Base-by-base conservation (phyloP, 2,888 invertebrate species). In the Ochropleura plecta region DNA sequence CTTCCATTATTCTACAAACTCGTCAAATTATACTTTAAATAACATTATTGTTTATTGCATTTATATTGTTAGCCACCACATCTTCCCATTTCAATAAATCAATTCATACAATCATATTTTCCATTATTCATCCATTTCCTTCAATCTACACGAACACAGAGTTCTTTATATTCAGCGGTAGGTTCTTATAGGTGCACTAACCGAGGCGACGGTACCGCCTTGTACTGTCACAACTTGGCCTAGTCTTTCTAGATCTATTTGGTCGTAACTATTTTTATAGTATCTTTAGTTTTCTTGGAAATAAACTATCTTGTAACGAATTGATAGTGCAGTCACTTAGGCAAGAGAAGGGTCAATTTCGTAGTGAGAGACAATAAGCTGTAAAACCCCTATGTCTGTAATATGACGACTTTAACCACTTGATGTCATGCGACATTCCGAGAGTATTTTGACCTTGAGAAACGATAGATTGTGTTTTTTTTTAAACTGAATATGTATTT, bases 181-280 rank as follows among this genome's bases (percentile, higher is more conserved):
- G 63, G 53, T 67, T 63, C 68, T 49, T 63, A 63, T 62, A 66
- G 73, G 48, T 73, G 73, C 69, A 73, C 74, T 77, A 63, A 20
- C 57, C 10, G 6, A 14, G 48, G 84, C 46, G 85, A 86, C 67
- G 71, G 83, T 86, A 10, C 86, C 48, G 73, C 75, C 71, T 76
- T 10, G 76, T 62, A 84, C 84, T 68, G 68, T 62, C 69, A 65
- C 53, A 60, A 71, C 49, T 49, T 76, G 75, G 48, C 63, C 67
- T 77, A 65, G 60, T 67, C 40, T 46, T 40, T 48, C 16, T 18
- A 65, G 76, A 68, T 84, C 57, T 76, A 70, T 57, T 70, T 62
- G 48, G 30, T 64, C 5, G n/a, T 59, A 42, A 16, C 30, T 55
- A 70, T 46, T 65, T 79, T 49, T 66, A 30, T 69, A 46, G 48